Base-by-base conservation (phyloP, 2,797 vertebrate genomes). In the Channallabes apus region DNA sequence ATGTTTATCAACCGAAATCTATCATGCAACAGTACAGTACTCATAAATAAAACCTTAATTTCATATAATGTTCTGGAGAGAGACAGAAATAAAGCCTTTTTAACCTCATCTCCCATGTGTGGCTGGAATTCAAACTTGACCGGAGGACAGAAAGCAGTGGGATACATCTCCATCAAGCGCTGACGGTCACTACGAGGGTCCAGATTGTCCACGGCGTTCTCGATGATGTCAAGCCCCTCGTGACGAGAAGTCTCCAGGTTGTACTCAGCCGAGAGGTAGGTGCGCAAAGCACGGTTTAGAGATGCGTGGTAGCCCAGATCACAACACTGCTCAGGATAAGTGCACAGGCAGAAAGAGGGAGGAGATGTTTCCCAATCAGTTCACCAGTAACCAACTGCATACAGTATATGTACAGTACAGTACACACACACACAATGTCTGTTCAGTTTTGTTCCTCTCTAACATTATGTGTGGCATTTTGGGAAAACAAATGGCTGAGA, bases 121-220 rank as follows among this genome's bases (percentile, higher is more conserved):
- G 98, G 91, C 88, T 99, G 98, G 92, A 99, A 99, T 89, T 99
- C 98, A 91, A 99, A 99, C 88, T 98, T 99, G 86, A 96, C 73
- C 0, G 98, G 98, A 29, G 98, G 98, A 86, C 98, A 99, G 94
- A 99, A 99, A 0, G 98, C 97, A 0, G 95, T 95, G 6, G 98
- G 98, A 91, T 96, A 99, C 98, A 99, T 98, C 94, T 99, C 98
- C 97, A 99, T 98, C 90, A 99, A 98, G 88, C 98, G 95, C 94
- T 99, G 98, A 24, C 99, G 96, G 93, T 99, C 98, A 77, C 96
- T 99, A 76, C 98, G 95, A 1, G 97, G 97, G 91, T 99, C 98
- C 94, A 99, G 91, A 89, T 96, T 98, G 94, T 99, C 98, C 88
- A 99, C 98, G 0, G 98, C 98, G 67, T 98, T 99, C 93, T 99